A percentile compares a stretch with the other conserved stretches of the same genome.
Conservation (phyloP, 1,140 invertebrate species). For the Phenacoccus solenopsis region DNA sequence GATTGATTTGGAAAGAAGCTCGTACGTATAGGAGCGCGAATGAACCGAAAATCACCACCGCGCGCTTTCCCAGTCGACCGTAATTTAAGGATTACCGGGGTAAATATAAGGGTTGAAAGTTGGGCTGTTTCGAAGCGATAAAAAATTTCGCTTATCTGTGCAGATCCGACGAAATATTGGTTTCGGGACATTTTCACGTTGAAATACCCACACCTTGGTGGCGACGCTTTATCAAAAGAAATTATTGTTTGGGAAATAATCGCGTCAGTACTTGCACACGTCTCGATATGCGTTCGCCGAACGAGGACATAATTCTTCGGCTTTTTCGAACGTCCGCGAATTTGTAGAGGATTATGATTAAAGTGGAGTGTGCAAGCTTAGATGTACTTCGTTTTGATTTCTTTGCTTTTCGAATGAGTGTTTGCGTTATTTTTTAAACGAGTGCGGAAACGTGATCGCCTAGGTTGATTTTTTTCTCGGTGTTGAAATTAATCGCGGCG, state of each 20-base stretch:
- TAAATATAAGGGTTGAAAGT: constrained; percentile 1
- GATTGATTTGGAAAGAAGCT: neutral
- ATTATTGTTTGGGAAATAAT: neutral
- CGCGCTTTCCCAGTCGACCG: neutral
- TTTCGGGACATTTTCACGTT: constrained; percentile 11
- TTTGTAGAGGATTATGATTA: too few relatives aligned
- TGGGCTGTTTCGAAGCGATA: constrained; percentile 9
- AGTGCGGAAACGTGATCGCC: too few relatives aligned
- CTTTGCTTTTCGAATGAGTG: too few relatives aligned
- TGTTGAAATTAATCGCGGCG: too few relatives aligned
- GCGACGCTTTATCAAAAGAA: neutral
- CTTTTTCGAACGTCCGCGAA: too few relatives aligned
- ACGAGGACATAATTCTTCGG: too few relatives aligned
- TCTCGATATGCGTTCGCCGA: neutral
- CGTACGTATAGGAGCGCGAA: neutral
- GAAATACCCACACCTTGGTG: neutral
- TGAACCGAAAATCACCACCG: neutral
- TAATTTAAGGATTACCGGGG: constrained; percentile 13
- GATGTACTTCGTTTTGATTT: too few relatives aligned
- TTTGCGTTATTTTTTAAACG: too few relatives aligned
- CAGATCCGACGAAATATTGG: constrained; percentile 17
- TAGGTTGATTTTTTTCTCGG: too few relatives aligned
- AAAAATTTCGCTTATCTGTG: constrained; percentile 5
- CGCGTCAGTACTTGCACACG: neutral
- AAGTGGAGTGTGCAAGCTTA: too few relatives aligned